These are phyloP conservation scores for Eumacrocentrus americanus DNA, from an alignment of 2,888 invertebrate genomes.

Conservation along the genomic window DNA sequence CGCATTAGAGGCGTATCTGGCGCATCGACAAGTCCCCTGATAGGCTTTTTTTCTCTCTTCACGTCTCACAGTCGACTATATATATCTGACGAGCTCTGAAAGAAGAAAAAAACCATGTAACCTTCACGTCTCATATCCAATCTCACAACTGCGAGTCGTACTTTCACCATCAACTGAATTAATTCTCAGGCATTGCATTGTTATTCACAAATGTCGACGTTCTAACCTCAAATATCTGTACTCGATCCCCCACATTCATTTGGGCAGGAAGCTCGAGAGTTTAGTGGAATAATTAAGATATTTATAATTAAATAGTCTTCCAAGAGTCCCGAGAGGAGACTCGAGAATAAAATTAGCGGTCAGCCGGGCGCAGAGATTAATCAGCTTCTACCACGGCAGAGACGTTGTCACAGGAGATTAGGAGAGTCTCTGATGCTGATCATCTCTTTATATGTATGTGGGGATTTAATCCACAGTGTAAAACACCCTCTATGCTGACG, in stretches of 20 bases:
- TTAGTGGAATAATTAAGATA: neutral
- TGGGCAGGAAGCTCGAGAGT: neutral
- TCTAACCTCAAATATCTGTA: neutral
- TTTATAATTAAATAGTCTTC: neutral
- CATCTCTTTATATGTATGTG: too few species aligned
- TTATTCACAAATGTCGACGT: neutral
- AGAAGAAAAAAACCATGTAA: neutral
- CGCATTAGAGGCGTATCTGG: constrained; percentile 8
- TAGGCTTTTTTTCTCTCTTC: neutral
- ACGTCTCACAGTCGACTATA: neutral
- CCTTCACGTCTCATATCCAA: constrained; percentile 1
- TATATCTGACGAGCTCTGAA: neutral
- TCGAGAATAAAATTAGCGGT: too few species aligned
- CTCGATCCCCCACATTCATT: neutral
- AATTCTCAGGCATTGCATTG: constrained; percentile 6
- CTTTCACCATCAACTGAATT: constrained; percentile 7
- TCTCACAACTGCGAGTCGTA: constrained; percentile 1
- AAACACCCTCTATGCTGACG: too few species aligned
- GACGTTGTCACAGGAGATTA: too few species aligned
- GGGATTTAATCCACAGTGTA: too few species aligned
- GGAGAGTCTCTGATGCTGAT: too few species aligned
- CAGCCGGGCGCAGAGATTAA: too few species aligned
- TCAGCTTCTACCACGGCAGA: too few species aligned
- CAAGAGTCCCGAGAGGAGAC: neutral
- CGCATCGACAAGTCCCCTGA: neutral